Conservation (phyloP, 2,797 vertebrate species). For the Cynopterus sphinx region DNA sequence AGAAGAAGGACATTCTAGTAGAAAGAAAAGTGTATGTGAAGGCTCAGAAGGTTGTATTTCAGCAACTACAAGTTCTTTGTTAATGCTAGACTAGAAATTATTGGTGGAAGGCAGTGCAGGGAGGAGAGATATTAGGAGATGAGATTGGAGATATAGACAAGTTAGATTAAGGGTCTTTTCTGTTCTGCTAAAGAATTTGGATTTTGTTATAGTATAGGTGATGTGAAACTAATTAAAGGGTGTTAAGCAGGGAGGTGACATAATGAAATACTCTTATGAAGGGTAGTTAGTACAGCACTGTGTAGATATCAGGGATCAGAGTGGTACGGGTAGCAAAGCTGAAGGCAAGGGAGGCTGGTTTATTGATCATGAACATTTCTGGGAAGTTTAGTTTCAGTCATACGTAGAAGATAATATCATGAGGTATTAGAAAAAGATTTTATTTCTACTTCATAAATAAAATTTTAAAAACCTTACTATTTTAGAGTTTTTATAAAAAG, state of each 20-base stretch:
- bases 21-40: neutral
- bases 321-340: neutral
- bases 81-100: neutral
- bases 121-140: neutral
- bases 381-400: neutral
- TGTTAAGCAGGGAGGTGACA: neutral
- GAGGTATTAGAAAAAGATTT: neutral
- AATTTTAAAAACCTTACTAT: neutral
- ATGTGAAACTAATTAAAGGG: neutral
- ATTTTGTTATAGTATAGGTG: conserved; percentile 4
- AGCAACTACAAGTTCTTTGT: neutral
- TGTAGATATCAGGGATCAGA: neutral
- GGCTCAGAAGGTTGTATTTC: neutral
- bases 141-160: neutral
- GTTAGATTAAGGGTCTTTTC: neutral
- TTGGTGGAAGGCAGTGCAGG: neutral
- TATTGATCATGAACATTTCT: neutral
- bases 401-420: neutral
- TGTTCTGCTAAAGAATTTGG: neutral
- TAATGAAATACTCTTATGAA: neutral
- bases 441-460: neutral
- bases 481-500: conserved; percentile 16
- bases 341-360: neutral
- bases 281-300: neutral
- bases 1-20: neutral